These are phyloP conservation scores for Drosophila testacea DNA, from an alignment of 2,888 invertebrate species.

Conservation along the genomic window DNA sequence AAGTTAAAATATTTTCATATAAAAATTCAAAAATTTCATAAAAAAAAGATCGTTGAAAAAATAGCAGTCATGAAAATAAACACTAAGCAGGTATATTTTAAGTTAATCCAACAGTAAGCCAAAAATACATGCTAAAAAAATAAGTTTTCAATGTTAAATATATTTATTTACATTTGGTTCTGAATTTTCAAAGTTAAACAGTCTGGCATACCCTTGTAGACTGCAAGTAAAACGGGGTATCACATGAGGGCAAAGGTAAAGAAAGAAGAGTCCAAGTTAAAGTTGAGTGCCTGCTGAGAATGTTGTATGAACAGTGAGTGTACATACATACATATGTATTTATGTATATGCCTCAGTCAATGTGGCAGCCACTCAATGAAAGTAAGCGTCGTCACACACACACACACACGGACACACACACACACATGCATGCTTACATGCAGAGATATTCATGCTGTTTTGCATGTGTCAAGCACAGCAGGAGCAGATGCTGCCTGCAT, in stretches of 20 bases:
- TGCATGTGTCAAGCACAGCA: constrained; percentile 69
- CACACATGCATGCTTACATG: constrained; percentile 11
- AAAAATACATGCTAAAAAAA: no score
- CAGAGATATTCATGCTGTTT: constrained; percentile 50
- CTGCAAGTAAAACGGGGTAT: constrained; percentile 2
- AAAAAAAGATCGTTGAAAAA: no score
- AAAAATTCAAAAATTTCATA: no score
- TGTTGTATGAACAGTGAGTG: background rate
- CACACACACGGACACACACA: constrained; percentile 16
- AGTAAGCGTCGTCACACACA: constrained; percentile 21
- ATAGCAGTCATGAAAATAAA: no score
- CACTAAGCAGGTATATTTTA: no score
- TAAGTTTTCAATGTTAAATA: no score
- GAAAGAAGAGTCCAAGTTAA: constrained; percentile 32
- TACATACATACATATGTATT: background rate
- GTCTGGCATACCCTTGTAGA: background rate
- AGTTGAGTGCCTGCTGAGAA: constrained; percentile 42
- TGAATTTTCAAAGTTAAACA: no score
- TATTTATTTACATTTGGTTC: no score
- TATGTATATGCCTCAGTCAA: constrained; percentile 1
- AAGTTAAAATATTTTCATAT: no score
- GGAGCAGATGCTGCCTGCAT: constrained; percentile 51
- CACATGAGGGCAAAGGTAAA: constrained; percentile 5
- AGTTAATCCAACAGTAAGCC: no score
- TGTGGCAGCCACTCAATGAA: constrained; percentile 45